These are phyloP conservation scores for Mesorhabditis spiculigera DNA, from an alignment of 2,888 invertebrate genomes.

Conservation along the genomic window DNA sequence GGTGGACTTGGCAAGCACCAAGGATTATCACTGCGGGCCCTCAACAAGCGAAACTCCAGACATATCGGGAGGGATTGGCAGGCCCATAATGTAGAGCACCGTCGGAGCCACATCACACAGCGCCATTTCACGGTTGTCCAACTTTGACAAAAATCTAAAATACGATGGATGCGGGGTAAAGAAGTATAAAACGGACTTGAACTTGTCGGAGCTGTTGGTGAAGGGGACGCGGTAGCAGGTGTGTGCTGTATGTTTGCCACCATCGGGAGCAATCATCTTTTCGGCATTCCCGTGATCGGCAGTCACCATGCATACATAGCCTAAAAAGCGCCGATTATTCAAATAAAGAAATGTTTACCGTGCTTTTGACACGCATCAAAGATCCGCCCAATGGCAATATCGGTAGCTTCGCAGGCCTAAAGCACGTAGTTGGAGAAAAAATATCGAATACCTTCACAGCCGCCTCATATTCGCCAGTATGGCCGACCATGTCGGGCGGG, in stretches of 20 bases:
- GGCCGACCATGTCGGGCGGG: constrained; percentile 63
- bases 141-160: background rate
- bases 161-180: background rate
- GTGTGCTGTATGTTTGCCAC: constrained; percentile 61
- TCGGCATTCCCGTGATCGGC: constrained; percentile 62
- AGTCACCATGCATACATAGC: constrained; percentile 35
- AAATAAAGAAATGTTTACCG: constrained; percentile 29
- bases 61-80: constrained; percentile 58
- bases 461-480: constrained; percentile 61
- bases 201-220: constrained; percentile 46
- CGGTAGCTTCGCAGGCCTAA: constrained; percentile 47
- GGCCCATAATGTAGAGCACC: constrained; percentile 59
- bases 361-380: constrained; percentile 59
- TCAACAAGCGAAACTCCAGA: constrained; percentile 49
- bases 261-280: constrained; percentile 60
- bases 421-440: constrained; percentile 11
- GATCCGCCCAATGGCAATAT: constrained; percentile 60
- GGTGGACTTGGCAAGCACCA: too few species aligned
- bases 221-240: constrained; percentile 60
- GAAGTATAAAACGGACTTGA: constrained; percentile 31
- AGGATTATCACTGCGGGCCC: background rate
- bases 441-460: constrained; percentile 52
- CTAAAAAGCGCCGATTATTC: constrained; percentile 18
- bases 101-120: constrained; percentile 62
- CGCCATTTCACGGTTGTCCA: constrained; percentile 53